Evolutionary conservation across 2,888 invertebrate genomes (phyloP), one percentile per base, ranked within the genome.

Genomic region (Microplitis manilae): DNA sequence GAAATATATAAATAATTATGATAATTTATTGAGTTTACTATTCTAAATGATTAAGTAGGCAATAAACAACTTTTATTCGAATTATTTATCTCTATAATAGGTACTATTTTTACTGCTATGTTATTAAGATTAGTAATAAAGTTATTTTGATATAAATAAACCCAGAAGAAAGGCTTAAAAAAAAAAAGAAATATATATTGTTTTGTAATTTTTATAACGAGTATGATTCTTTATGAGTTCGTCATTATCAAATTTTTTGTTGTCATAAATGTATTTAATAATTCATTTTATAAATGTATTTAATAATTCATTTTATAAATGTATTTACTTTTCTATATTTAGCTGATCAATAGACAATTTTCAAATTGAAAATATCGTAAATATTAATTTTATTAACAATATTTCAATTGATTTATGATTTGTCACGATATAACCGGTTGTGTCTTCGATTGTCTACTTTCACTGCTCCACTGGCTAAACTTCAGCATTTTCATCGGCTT

Each of bases 381-480:
- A 39, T 60, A 38, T 40, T 38, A 30, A 39, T 70, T 62, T 62
- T 68, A 64, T 41, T 61, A 75, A 17, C 8, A 59, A 70, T 70
- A 70, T 67, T 71, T 67, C 38, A 15, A 60, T 70, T 17, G 50
- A 71, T 50, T 76, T 65, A 76, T 71, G 30, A 39, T 39, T 40
- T 61, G 70, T 70, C 59, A 20, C 13, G 38, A 62, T 62, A 64
- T 70, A 70, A 76, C 73, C 73, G 73, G 73, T 73, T 73, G 73
- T 65, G 15, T 76, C 71, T 76, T 67, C 71, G 71, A 71, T 76
- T 71, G 61, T 70, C 61, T 69, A 68, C 61, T 76, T 70, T 70
- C 71, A 76, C 67, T 64, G 65, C 75, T 61, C 9, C 17, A 38
- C 20, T 60, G 15, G 64, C 64, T 59, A 67, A 67, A 41, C 67